Evolutionary conservation across 2,797 vertebrate species (phyloP).

Genomic region (Cynodonichthys magdalenae): DNA sequence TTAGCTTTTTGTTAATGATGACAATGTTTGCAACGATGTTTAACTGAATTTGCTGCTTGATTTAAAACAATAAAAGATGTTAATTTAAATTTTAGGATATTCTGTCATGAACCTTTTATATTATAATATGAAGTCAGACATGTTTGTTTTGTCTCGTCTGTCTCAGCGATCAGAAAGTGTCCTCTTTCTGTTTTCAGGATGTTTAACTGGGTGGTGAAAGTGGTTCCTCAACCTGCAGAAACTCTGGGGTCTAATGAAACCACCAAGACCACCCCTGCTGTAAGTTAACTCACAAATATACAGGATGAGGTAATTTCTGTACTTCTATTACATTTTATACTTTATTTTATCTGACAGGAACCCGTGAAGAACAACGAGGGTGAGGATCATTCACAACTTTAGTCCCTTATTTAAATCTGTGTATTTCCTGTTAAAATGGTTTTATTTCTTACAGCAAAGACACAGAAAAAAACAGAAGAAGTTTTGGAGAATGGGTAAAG

Average conservation of each 20-base stretch:
- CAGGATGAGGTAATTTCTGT: neutral
- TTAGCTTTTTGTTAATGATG: too few species aligned
- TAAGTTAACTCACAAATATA: slow-evolving; percentile 40
- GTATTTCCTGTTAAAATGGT: neutral
- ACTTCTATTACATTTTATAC: neutral
- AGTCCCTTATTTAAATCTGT: neutral
- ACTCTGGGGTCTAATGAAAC: slow-evolving; percentile 40
- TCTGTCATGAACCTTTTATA: slow-evolving; percentile 7
- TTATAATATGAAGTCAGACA: slow-evolving; percentile 23
- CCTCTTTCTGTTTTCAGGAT: slow-evolving; percentile 68
- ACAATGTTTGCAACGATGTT: too few species aligned
- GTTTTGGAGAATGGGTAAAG: slow-evolving; percentile 57
- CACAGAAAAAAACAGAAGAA: slow-evolving; percentile 48
- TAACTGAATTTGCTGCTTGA: too few species aligned
- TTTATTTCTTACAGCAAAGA: slow-evolving; percentile 38
- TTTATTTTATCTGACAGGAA: slow-evolving; percentile 27
- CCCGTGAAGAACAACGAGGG: slow-evolving; percentile 34
- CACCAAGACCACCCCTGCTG: slow-evolving; percentile 34
- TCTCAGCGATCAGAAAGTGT: neutral
- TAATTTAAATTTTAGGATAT: too few species aligned
- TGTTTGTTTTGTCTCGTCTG: too few species aligned
- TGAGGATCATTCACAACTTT: slow-evolving; percentile 26
- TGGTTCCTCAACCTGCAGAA: slow-evolving; percentile 78
- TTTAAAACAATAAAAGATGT: too few species aligned
- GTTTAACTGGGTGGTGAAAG: slow-evolving; percentile 87